A percentile compares a stretch with the other conserved stretches of the same genome.
Evolutionary conservation across 2,113 vertebrate genomes (phyloP).

Genomic region (Tinamus guttatus): DNA sequence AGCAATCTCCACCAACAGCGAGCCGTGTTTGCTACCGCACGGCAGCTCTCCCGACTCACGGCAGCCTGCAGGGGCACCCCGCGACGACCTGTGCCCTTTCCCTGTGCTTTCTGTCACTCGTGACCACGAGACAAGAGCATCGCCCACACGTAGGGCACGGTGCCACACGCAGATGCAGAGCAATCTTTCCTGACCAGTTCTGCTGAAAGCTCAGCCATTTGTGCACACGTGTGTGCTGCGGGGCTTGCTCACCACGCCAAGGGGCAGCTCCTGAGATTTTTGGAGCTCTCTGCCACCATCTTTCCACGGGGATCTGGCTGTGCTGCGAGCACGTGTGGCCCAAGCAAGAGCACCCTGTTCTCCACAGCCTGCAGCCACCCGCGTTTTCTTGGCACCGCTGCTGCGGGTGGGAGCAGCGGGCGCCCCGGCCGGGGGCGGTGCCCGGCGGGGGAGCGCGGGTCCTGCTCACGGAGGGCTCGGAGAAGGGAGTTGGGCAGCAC

Average conservation of each 20-base stretch:
- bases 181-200: not conserved
- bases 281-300: not conserved
- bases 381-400: too few relatives aligned
- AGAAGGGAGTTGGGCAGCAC: too few relatives aligned
- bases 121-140: not conserved
- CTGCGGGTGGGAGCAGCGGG: too few relatives aligned
- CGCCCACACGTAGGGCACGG: not conserved
- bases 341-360: not conserved
- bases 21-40: not conserved
- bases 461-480: too few relatives aligned
- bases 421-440: too few relatives aligned
- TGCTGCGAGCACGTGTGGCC: not conserved
- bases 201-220: not conserved
- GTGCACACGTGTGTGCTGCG: not conserved
- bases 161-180: not conserved
- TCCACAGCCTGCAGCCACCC: not conserved
- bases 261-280: not conserved
- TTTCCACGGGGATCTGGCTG: too few relatives aligned
- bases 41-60: not conserved
- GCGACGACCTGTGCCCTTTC: not conserved
- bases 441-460: too few relatives aligned
- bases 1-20: not conserved
- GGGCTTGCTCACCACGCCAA: not conserved
- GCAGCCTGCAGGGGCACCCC: not conserved
- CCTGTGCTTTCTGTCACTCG: not conserved